A percentile compares a stretch with the other conserved stretches of the same genome.
Evolutionary conservation across 1,140 invertebrate genomes (phyloP).

Genomic region (Platorchestia sp.): DNA sequence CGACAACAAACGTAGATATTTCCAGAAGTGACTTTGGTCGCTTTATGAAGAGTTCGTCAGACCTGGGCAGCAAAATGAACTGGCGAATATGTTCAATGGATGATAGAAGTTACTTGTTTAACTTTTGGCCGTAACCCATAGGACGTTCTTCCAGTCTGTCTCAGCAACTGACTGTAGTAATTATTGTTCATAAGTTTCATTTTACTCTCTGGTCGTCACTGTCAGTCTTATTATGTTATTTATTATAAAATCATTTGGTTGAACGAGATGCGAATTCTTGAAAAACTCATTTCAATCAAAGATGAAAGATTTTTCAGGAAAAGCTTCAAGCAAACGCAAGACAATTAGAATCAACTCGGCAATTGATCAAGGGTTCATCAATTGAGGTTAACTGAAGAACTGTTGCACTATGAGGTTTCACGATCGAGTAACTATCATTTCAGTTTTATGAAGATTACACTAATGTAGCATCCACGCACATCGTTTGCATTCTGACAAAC

Average conservation of each 20-base stretch:
- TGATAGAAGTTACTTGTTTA: neutral
- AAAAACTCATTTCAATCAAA: neutral
- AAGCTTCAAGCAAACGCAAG: neutral
- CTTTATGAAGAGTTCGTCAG: no score
- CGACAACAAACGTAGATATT: no score
- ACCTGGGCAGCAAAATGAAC: no score
- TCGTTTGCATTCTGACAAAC: neutral
- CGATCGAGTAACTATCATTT: neutral
- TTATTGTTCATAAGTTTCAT: neutral
- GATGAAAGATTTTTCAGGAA: neutral
- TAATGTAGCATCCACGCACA: neutral
- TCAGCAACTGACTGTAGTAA: no score
- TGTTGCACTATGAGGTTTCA: neutral
- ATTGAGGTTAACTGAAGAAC: neutral
- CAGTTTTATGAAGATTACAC: neutral
- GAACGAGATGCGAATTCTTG: neutral
- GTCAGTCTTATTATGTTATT: no score
- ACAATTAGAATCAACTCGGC: neutral
- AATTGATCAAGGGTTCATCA: neutral
- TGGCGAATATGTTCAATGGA: no score
- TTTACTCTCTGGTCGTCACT: neutral
- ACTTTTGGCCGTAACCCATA: neutral
- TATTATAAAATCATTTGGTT: neutral
- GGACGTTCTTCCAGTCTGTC: neutral
- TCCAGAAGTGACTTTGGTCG: no score